Base-by-base conservation (phyloP, 2,888 invertebrate species). In the Allacma fusca region DNA sequence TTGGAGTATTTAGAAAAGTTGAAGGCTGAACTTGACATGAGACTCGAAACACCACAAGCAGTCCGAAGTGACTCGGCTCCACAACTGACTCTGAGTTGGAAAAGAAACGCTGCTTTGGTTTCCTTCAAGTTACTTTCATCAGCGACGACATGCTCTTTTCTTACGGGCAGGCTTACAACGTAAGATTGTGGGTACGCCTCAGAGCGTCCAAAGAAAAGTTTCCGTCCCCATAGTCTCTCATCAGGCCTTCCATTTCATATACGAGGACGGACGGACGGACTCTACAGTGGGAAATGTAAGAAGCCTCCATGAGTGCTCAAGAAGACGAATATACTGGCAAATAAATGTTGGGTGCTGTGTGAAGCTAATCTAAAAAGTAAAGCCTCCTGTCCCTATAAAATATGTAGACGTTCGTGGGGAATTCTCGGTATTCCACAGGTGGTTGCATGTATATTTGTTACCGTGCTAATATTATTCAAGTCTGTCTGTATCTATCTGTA, bases 61-160 rank as follows among this genome's bases (percentile, higher is more conserved):
- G 62, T 24, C 62, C 62, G 24, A 24, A 26, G 59, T n/a, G 23
- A 62, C 13, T 12, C 62, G 23, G 62, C 62, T 62, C 2, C 62
- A 62, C 23, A 26, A 62, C 62, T 62, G 62, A 62, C 23, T 24
- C 23, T 24, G 9, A 34, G 34, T 34, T n/a, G 34, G 34, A 62
- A 62, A 24, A 26, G 24, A 62, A 26, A 13, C 26, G 21, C n/a
- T 62, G 7, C 62, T 26, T 62, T 23, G 26, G 24, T 62, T 62
- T 62, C 62, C 62, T 62, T 62, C n/a, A 26, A 62, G 23, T 62
- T 62, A 62, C 62, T 62, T 62, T 62, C 62, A 62, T 62, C 24
- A 62, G 9, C 26, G 24, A 62, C 2, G 62, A 24, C 24, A 24
- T 12, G 50, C 50, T 16, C n/a, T 50, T 12, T 50, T 50, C 50